Percentiles rank a stretch among this genome's conserved stretches.
Evolutionary conservation across 1,140 invertebrate genomes (phyloP).

Genomic region (Matsumurasca onukii): DNA sequence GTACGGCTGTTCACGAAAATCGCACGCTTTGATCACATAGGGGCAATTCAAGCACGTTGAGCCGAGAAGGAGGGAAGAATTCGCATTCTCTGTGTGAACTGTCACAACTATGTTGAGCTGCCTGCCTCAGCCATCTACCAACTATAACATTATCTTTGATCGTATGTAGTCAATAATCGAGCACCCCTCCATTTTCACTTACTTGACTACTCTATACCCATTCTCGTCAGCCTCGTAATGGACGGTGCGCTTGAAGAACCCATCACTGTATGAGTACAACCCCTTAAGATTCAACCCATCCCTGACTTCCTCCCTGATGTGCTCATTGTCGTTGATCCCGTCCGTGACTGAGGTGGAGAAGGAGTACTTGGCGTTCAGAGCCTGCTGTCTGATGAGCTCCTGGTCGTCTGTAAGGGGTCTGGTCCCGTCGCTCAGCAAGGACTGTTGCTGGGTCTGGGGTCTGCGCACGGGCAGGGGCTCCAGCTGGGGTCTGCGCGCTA

Average conservation of each 20-base stretch:
- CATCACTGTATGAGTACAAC: conserved; percentile 58
- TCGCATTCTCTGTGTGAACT: background rate
- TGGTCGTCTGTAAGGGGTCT: background rate
- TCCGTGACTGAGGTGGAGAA: conserved; percentile 54
- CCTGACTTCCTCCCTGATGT: conserved; percentile 52
- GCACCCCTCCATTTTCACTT: conserved; percentile 38
- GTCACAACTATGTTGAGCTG: background rate
- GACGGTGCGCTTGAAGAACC: conserved; percentile 54
- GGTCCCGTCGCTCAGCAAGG: background rate
- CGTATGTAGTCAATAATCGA: background rate
- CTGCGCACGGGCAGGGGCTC: background rate
- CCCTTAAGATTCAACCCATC: conserved; percentile 54
- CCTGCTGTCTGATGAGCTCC: conserved; percentile 37
- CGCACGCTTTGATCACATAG: too few relatives aligned
- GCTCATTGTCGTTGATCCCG: conserved; percentile 53
- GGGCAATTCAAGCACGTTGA: background rate
- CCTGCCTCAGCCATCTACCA: background rate
- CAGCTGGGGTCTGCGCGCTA: conserved; percentile 14
- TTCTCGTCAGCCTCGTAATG: conserved; percentile 59
- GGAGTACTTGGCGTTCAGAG: conserved; percentile 49
- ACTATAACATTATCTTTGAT: background rate
- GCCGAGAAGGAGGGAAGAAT: background rate
- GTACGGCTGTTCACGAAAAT: too few relatives aligned
- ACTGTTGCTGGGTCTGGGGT: background rate
- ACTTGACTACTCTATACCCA: conserved; percentile 57